Conservation (phyloP, 1,140 invertebrate genomes). For the Chymomyza costata region DNA sequence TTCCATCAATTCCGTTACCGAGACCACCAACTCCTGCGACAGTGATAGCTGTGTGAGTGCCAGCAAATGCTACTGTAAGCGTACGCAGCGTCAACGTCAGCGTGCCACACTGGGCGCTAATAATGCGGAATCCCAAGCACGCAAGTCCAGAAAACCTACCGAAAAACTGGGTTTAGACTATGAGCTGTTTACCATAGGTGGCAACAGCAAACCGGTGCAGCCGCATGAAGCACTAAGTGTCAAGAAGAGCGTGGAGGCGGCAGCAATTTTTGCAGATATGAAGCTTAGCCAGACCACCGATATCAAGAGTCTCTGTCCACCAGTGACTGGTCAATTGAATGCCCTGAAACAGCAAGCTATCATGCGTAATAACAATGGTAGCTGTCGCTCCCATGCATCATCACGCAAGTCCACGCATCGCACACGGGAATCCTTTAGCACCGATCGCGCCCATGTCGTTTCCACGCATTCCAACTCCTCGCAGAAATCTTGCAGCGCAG, state of each 20-base stretch:
- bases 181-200: slow-evolving; percentile 78
- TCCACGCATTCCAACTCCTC: slow-evolving; percentile 24
- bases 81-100: slow-evolving; percentile 67
- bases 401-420: slow-evolving; percentile 45
- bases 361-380: slow-evolving; percentile 28
- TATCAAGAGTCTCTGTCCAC: slow-evolving; percentile 63
- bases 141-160: slow-evolving; percentile 55
- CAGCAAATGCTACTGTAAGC: slow-evolving; percentile 90
- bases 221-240: slow-evolving; percentile 86
- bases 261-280: slow-evolving; percentile 87
- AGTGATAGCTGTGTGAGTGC: slow-evolving; percentile 90
- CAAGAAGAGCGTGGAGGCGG: slow-evolving; percentile 91
- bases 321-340: too few species aligned
- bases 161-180: slow-evolving; percentile 83
- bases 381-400: slow-evolving; percentile 42
- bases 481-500: slow-evolving; percentile 53
- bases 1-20: slow-evolving; percentile 54
- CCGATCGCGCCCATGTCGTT: slow-evolving; percentile 31
- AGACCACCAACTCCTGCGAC: slow-evolving; percentile 84
- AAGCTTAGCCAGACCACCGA: slow-evolving; percentile 74
- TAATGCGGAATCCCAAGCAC: slow-evolving; percentile 51
- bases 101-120: slow-evolving; percentile 28
- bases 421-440: slow-evolving; percentile 58
- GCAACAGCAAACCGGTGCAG: slow-evolving; percentile 72
- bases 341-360: slow-evolving; percentile 11